Percentiles rank a stretch among this genome's conserved stretches.
These are phyloP conservation scores for Platyscapa corneri DNA, from an alignment of 1,140 invertebrate species.

Conservation along the genomic window DNA sequence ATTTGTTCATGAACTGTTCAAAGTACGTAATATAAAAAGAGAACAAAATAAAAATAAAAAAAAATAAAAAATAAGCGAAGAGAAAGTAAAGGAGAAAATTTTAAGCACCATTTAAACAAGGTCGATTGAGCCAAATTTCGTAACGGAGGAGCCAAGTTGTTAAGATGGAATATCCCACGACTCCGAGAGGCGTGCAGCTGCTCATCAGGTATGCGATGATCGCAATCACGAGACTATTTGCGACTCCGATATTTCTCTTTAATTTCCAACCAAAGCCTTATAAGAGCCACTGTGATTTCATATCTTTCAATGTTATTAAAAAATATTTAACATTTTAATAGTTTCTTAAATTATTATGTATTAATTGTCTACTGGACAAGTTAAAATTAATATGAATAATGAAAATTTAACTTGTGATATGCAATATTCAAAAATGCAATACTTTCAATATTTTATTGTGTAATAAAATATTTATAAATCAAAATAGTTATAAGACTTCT, in stretches of 20 bases:
- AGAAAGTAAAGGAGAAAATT: slow-evolving; percentile 22
- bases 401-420: too few relatives aligned
- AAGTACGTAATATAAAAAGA: neutral
- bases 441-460: too few relatives aligned
- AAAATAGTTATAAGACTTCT: too few relatives aligned
- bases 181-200: slow-evolving; percentile 17
- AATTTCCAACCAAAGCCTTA: slow-evolving; percentile 22
- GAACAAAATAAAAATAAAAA: neutral
- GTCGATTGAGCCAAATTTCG: slow-evolving; percentile 33
- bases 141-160: slow-evolving; percentile 12
- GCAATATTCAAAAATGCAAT: too few relatives aligned
- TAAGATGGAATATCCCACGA: slow-evolving; percentile 31
- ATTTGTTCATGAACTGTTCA: too few relatives aligned
- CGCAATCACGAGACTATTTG: slow-evolving; percentile 28
- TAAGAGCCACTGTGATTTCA: neutral
- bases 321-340: neutral
- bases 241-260: slow-evolving; percentile 9
- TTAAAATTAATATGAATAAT: too few relatives aligned
- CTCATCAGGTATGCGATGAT: slow-evolving; percentile 43
- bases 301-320: neutral
- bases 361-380: too few relatives aligned
- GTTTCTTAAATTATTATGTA: too few relatives aligned
- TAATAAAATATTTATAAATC: too few relatives aligned
- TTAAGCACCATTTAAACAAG: slow-evolving; percentile 37
- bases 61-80: neutral